Percentiles rank a stretch among this genome's conserved stretches.
Evolutionary conservation across 2,113 vertebrate genomes (phyloP).

Genomic region (Fregata magnificens): DNA sequence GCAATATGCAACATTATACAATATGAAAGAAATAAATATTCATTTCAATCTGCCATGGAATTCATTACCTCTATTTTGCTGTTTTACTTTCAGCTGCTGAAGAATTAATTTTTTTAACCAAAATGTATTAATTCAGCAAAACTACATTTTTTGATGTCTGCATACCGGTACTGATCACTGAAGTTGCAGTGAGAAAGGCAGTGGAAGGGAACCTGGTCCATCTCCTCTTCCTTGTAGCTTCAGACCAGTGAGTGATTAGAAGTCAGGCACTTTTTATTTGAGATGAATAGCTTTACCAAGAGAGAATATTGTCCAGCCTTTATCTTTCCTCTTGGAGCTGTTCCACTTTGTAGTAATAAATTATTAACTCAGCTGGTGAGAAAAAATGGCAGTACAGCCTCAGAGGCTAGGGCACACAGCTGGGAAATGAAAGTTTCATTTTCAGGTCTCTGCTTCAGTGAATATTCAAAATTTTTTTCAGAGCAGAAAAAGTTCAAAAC

Average conservation of each 20-base stretch:
- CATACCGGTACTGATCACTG: not conserved
- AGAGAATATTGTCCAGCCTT: not conserved
- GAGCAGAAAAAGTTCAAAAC: not conserved
- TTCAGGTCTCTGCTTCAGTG: not conserved
- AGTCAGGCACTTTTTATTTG: not conserved
- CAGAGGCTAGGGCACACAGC: not conserved
- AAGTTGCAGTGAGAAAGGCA: not conserved
- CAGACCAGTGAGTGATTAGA: not conserved
- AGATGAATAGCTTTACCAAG: not conserved
- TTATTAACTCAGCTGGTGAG: not conserved
- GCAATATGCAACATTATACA: not conserved
- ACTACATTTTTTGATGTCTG: not conserved
- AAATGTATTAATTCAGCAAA: not conserved
- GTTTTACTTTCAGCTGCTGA: not conserved
- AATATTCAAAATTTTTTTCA: not conserved
- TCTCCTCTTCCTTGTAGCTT: not conserved
- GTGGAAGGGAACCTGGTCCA: not conserved
- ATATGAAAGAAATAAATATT: not conserved
- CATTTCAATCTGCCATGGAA: not conserved
- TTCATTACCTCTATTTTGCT: not conserved
- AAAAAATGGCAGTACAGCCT: not conserved
- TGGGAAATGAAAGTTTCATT: not conserved
- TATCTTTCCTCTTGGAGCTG: not conserved
- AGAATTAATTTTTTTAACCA: not conserved
- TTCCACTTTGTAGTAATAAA: not conserved